Conservation (phyloP, 2,797 vertebrate genomes). For the Sebastes hopkinsi region DNA sequence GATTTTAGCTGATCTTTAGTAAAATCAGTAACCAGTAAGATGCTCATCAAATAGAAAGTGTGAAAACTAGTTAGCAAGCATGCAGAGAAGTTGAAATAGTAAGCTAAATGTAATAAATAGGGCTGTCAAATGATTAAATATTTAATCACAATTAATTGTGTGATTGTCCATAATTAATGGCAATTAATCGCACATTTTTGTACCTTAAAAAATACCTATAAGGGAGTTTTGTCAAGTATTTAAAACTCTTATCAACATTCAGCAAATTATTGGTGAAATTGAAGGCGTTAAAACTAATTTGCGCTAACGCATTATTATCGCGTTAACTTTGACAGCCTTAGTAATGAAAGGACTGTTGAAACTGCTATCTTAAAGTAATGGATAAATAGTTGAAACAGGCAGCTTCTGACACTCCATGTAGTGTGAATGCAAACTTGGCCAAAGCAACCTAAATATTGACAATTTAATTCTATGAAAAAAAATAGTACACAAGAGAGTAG, state of each 20-base stretch:
- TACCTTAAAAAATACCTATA: rapidly evolving
- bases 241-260: too few relatives aligned
- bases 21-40: not conserved
- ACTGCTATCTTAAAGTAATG: not conserved
- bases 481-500: not conserved
- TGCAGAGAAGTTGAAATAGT: not conserved
- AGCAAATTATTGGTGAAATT: too few relatives aligned
- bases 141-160: too few relatives aligned
- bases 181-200: too few relatives aligned
- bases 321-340: too few relatives aligned
- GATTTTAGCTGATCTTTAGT: not conserved
- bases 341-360: too few relatives aligned
- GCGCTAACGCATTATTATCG: rapidly evolving
- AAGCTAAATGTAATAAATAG: not conserved
- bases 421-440: not conserved
- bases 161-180: too few relatives aligned
- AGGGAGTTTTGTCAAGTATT: too few relatives aligned
- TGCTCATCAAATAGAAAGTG: not conserved
- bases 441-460: not conserved
- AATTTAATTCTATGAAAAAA: not conserved
- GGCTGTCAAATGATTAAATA: too few relatives aligned
- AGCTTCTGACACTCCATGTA: not conserved
- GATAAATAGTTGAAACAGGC: rapidly evolving
- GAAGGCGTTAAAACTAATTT: too few relatives aligned
- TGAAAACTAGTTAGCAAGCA: not conserved